Base-by-base conservation (phyloP, 2,888 invertebrate species). In the Yponomeuta sedellus region DNA sequence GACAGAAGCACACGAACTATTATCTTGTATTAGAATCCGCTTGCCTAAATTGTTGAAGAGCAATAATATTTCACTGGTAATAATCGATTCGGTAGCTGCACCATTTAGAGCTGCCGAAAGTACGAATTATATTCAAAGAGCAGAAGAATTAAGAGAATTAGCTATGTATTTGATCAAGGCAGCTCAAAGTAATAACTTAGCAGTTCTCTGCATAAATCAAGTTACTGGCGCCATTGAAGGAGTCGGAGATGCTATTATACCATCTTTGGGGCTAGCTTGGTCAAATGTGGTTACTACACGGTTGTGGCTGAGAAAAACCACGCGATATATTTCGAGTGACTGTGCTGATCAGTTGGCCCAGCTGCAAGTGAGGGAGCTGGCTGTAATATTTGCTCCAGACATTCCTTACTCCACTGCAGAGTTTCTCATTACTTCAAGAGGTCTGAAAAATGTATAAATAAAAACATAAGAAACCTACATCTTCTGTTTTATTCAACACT, bases 61-160 rank as follows among this genome's bases (percentile, higher is more conserved):
- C 65, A 74, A 80, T 66, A 74, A 76, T 28, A 71, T 84, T 63
- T 77, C 83, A 19, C 67, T 86, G 1, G 72, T 92, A 67, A 74
- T 91, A 10, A 71, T 92, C 68, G 92, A 92, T 71, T 91, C 91
- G 10, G 75, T 91, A 66, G 89, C 92, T 67, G 92, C 88, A 28
- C 88, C 90, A 56, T 91, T 86, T 72, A 79, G 92, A 72, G 81
- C 82, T 72, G 81, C 82, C 72, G 90, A 90, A 65, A 79, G 70
- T 69, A 80, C 78, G 57, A 85, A 89, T 73, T 90, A 89, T 77
- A 69, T 88, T 1, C 84, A 84, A 71, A 78, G 91, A 74, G 91
- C 91, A 66, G 86, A 87, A 73, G 86, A 90, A 34, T 74, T 92
- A 28, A 84, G 85, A 77, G 87, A 90, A 73, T 71, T 91, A 6